phyloP scores from a whole-genome alignment of 2,888 invertebrate genomes.

The Spilarctia lutea region DNA sequence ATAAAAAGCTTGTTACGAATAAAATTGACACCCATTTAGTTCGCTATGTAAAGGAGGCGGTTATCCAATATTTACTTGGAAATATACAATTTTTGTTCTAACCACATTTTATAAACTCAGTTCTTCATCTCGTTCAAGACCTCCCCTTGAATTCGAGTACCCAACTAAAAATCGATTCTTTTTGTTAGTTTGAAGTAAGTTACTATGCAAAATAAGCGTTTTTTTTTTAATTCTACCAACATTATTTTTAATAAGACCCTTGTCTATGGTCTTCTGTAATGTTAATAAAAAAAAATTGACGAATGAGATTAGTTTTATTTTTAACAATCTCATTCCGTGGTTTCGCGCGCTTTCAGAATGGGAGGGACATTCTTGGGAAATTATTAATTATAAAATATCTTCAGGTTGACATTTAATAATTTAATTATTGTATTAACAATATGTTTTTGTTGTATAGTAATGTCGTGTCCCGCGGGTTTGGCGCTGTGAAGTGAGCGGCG shows the following conservation, averaged over 20 bases:
- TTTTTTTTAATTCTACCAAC: not conserved
- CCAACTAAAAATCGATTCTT: not conserved
- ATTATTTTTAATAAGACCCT: not conserved
- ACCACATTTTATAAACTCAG: not conserved
- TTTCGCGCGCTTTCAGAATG: constrained; percentile 18
- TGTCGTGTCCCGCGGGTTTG: constrained; percentile 7
- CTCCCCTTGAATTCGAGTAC: not conserved
- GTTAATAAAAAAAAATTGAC: constrained; percentile 31
- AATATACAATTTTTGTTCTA: not conserved
- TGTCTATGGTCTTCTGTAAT: constrained; percentile 24
- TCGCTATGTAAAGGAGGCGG: not conserved
- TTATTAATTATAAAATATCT: not conserved
- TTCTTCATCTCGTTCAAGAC: not conserved
- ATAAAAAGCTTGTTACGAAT: not conserved
- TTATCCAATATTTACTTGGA: not conserved
- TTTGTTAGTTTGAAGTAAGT: not conserved
- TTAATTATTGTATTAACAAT: constrained; percentile 1
- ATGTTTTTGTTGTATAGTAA: constrained; percentile 13
- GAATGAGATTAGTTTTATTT: constrained; percentile 26
- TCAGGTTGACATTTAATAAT: not conserved
- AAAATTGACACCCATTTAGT: not conserved
- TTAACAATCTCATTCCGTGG: no score
- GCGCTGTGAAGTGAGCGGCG: constrained; percentile 5
- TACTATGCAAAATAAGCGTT: not conserved
- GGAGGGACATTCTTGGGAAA: not conserved